phyloP scores from a whole-genome alignment of 2,888 invertebrate genomes.

The Pyrocoelia pectoralis region DNA sequence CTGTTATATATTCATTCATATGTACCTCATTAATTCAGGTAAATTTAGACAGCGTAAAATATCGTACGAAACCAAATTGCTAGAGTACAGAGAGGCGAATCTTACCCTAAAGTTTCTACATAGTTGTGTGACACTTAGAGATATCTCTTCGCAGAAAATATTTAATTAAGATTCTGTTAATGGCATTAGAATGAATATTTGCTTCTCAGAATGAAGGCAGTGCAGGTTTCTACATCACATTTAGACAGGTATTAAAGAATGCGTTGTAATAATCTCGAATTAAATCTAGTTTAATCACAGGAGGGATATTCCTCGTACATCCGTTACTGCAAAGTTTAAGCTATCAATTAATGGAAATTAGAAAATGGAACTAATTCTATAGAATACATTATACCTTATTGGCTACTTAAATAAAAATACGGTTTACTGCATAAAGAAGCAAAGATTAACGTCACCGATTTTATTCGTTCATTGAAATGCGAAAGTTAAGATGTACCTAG shows the following conservation, averaged over 20 bases:
- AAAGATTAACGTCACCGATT: background rate
- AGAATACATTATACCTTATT: background rate
- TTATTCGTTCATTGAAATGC: background rate
- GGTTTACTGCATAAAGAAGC: background rate
- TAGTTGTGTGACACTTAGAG: constrained; percentile 62
- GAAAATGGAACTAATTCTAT: constrained; percentile 4
- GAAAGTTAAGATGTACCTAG: background rate
- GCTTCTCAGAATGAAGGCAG: constrained; percentile 49
- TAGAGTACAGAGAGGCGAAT: constrained; percentile 34
- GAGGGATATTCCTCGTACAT: constrained; percentile 4
- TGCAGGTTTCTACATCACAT: constrained; percentile 45
- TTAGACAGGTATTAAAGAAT: constrained; percentile 39
- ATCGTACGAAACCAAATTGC: constrained; percentile 46
- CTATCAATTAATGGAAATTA: constrained; percentile 14
- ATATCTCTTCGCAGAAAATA: constrained; percentile 60
- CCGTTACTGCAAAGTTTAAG: constrained; percentile 7
- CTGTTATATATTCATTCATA: background rate
- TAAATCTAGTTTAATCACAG: constrained; percentile 30
- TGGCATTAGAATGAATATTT: constrained; percentile 55
- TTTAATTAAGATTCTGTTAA: constrained; percentile 60
- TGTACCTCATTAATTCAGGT: constrained; percentile 23
- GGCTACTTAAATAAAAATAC: background rate
- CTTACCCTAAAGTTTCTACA: constrained; percentile 50
- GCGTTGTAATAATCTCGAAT: constrained; percentile 28
- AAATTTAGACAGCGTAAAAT: constrained; percentile 45